These are phyloP conservation scores for Gavia stellata DNA, from an alignment of 2,113 vertebrate genomes.

Conservation along the genomic window DNA sequence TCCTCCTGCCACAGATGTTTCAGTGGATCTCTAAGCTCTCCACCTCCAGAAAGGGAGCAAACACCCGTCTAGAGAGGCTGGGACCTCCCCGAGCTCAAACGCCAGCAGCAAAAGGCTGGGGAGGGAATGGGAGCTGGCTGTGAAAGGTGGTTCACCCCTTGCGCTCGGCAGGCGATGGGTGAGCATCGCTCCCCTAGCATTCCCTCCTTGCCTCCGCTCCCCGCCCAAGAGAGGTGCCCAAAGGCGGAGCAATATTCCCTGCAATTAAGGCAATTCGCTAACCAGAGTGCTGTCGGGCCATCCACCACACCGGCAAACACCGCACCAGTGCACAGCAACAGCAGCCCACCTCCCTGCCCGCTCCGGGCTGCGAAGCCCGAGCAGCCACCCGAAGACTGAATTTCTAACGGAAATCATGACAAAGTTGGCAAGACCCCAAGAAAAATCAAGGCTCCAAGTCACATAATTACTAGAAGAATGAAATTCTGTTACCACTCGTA, in stretches of 20 bases:
- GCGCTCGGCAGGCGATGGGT: background rate
- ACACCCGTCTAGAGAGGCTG: accelerated
- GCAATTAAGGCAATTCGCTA: background rate
- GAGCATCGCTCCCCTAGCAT: background rate
- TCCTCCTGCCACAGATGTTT: background rate
- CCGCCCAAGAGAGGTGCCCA: accelerated
- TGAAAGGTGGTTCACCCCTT: accelerated
- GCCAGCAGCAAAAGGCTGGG: background rate
- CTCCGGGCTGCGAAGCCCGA: background rate
- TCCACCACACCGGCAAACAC: background rate
- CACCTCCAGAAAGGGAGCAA: background rate
- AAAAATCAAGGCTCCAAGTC: background rate
- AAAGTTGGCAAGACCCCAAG: background rate
- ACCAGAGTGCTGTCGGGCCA: background rate
- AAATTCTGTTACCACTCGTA: background rate
- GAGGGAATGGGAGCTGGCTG: background rate
- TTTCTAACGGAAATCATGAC: background rate
- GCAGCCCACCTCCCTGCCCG: background rate
- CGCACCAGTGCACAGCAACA: accelerated
- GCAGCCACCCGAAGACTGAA: background rate
- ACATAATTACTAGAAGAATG: background rate
- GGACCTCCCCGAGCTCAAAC: background rate
- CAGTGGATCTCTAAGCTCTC: background rate
- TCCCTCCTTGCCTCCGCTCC: accelerated
- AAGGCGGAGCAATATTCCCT: background rate